Evolutionary conservation across 1,140 invertebrate genomes (phyloP), one percentile per base, ranked within the genome.

Genomic region (Sitophilus oryzae): DNA sequence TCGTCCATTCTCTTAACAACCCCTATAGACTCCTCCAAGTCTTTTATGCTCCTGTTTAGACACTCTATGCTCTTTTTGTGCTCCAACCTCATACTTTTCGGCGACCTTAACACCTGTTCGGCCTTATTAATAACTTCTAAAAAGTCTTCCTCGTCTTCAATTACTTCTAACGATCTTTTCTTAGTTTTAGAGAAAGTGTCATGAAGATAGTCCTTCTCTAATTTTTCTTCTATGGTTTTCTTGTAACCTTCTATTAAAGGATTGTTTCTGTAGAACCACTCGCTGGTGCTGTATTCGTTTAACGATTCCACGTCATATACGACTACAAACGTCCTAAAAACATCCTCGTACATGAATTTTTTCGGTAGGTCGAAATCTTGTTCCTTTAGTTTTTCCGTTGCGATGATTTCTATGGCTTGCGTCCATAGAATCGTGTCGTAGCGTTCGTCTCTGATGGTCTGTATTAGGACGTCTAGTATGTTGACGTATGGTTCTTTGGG

Each of bases 241-340:
- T 62, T 65, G 22, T 21, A 56, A 10, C 48, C 46, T 57, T 61
- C 40, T 10, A 68, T 58, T 36, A 63, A 34, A 18, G 64, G 62
- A 55, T 71, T 63, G 30, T 61, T 52, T 4, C 67, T 16, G 42
- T 70, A 70, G 48, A 68, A 70, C 69, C 69, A 71, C 16, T 63
- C 49, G 37, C 54, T 56, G 11, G 34, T 36, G 21, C 42, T 40
- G 52, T 59, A 69, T 1, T 58, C 54, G 3, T 44, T 30, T 11
- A 71, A 46, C 21, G 37, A 30, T 25, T 59, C 38, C 6, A 36
- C 36, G 52, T 69, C 43, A 50, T 70, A 71, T 8, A 71, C 61
- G 11, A 69, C 66, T 38, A 71, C 21, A 2, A 66, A 61, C 41
- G 66, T 52, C 35, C 63, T 59, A 51, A 66, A 69, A 40, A 61